These are phyloP conservation scores for Jacana jacana DNA, from an alignment of 2,113 vertebrate genomes.

Conservation along the genomic window DNA sequence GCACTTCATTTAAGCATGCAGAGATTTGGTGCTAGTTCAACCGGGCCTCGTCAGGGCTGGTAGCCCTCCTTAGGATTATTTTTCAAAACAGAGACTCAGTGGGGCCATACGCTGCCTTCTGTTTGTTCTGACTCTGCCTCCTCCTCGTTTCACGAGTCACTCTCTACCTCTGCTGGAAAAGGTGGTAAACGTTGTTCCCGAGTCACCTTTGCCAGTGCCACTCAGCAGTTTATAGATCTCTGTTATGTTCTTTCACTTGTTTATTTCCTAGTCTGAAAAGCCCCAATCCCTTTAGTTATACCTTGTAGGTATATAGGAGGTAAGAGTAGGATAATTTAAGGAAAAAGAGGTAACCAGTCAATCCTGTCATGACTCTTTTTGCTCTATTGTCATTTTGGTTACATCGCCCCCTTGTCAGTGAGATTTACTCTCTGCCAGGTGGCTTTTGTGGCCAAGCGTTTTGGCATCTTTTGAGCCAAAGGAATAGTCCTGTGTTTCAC, in stretches of 20 bases:
- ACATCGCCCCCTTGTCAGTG: background rate
- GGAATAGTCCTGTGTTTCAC: background rate
- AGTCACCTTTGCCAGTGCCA: background rate
- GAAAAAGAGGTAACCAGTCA: background rate
- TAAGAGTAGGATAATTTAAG: background rate
- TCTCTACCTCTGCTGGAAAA: background rate
- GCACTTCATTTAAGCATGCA: background rate
- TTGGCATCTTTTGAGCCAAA: background rate
- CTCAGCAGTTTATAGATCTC: background rate
- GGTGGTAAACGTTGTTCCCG: background rate
- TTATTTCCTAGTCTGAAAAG: background rate
- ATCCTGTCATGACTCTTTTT: background rate
- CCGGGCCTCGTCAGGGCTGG: background rate
- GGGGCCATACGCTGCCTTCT: constrained; percentile 8
- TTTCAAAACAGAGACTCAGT: background rate
- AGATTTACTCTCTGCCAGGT: background rate
- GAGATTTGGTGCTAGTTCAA: constrained; percentile 15
- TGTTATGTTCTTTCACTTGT: background rate
- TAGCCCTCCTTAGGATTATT: background rate
- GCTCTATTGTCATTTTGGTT: background rate
- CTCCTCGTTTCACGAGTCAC: background rate
- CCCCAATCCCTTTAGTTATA: background rate
- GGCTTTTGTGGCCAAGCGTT: background rate
- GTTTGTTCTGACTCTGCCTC: background rate
- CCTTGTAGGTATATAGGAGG: background rate